Evolutionary conservation across 2,888 invertebrate genomes (phyloP), one percentile per base, ranked within the genome.

Genomic region (Acleris laterana): DNA sequence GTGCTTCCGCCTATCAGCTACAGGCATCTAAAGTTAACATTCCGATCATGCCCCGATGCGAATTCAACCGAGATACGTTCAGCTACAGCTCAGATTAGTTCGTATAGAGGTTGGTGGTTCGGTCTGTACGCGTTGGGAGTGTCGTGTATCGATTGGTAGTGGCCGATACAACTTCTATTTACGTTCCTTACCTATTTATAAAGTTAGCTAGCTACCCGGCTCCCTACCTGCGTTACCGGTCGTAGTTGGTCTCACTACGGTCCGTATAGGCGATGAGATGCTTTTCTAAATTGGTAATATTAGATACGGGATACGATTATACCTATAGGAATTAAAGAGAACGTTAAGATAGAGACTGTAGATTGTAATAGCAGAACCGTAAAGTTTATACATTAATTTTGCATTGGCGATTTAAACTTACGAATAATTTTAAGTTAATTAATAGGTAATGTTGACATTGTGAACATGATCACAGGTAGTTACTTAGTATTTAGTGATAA

Each of bases 131-230:
- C 61, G 56, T 68, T 70, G 72, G 72, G 69, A 72, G 69, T 76
- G 76, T 75, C 72, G 69, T 69, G 86, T 92, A 93, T 93, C 89
- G 92, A 93, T 93, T 92, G 88, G 90, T 84, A 82, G 90, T 80
- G 80, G 83, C 81, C 89, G 85, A 92, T 91, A 90, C 90, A 90
- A 88, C 85, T 83, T 85, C 79, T 90, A 91, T 92, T 92, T 92
- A 90, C 87, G 88, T 88, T 89, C 85, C 85, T 91, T 90, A 91
- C 90, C 90, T 91, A 92, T 93, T 92, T 93, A 92, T 93, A 92
- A 88, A 84, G 81, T 82, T 79, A 81, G 79, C 79, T 86, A 87
- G 87, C 85, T 42, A 65, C 55, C 50, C 42, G 77, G 79, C 83
- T 86, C 81, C 82, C 87, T 89, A 91, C 91, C 89, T 92, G 89